Evolutionary conservation across 2,888 invertebrate species (phyloP), one percentile per base, ranked within the genome.

Genomic region (Rhynchonema sp.): DNA sequence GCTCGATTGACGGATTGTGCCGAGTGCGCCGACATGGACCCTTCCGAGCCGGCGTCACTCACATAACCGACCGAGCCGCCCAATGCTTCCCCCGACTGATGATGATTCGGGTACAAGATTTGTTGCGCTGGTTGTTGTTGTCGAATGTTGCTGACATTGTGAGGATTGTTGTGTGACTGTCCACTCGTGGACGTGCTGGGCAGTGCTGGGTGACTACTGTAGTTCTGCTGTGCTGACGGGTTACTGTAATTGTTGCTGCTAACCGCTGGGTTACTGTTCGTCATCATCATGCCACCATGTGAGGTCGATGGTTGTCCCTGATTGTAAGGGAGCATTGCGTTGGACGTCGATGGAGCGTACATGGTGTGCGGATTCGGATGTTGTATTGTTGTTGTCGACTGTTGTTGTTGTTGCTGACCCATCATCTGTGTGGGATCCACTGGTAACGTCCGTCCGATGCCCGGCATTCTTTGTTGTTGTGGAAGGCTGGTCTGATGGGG

Each of bases 11-110:
- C 64, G 58, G 68, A 67, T 54, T 68, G 64, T 28, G 66, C 61
- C 54, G 65, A 65, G 46, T 69, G 67, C 61, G 70, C 68, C 20
- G 72, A 64, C 56, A 64, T 23, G 56, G 27, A 26, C 30, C 56
- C 28, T 30, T 23, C 28, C 30, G 6, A 9, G 52, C 52, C n/a
- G n/a, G 3, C 52, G 52, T 52, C 52, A n/a, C n/a, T 23, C 52
- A 52, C 25, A n/a, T 52, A 52, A n/a, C 52, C 52, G 52, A 22
- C 52, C n/a, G n/a, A 22, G 52, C 52, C 25, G 52, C 52, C 52
- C 13, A 25, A 17, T n/a, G 52, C 52, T 25, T 22, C 52, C 13
- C 38, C 38, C 38, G 38, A 38, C 38, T 38, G 38, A 13, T 38
- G 38, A n/a, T n/a, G n/a, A n/a, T n/a, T n/a, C n/a, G n/a, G n/a